A percentile compares a stretch with the other conserved stretches of the same genome.
Conservation (phyloP, 2,888 invertebrate genomes). For the Achlya flavicornis region DNA sequence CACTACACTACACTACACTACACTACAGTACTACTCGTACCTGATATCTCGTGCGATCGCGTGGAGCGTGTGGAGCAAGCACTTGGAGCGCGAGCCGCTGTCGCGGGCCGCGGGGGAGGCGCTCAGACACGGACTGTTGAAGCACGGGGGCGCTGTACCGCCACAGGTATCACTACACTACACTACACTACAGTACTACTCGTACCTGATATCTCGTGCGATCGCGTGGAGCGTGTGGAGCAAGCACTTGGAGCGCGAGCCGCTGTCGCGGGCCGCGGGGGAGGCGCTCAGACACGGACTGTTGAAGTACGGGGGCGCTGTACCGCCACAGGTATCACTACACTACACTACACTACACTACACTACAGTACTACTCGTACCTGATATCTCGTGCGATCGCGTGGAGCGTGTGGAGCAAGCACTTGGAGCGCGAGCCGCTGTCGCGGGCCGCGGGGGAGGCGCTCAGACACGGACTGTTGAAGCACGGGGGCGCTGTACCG, state of each 20-base stretch:
- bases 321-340: constrained; percentile 86
- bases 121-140: constrained; percentile 90
- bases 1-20: too few species aligned
- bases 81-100: constrained; percentile 92
- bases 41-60: constrained; percentile 97
- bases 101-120: constrained; percentile 90
- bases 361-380: constrained; percentile 99
- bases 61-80: constrained; percentile 95
- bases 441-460: constrained; percentile 90
- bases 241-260: constrained; percentile 90
- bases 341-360: too few species aligned
- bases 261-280: constrained; percentile 90
- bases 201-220: constrained; percentile 97
- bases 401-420: constrained; percentile 95
- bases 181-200: constrained; percentile 96
- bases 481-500: constrained; percentile 94
- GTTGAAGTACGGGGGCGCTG: constrained; percentile 94
- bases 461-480: constrained; percentile 90
- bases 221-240: constrained; percentile 97
- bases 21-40: constrained; percentile 99
- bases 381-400: constrained; percentile 97
- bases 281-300: constrained; percentile 90
- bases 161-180: constrained; percentile 78
- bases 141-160: constrained; percentile 94
- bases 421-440: constrained; percentile 92